These are phyloP conservation scores for Ficedula albicollis DNA, from an alignment of 2,797 vertebrate species.

Conservation along the genomic window DNA sequence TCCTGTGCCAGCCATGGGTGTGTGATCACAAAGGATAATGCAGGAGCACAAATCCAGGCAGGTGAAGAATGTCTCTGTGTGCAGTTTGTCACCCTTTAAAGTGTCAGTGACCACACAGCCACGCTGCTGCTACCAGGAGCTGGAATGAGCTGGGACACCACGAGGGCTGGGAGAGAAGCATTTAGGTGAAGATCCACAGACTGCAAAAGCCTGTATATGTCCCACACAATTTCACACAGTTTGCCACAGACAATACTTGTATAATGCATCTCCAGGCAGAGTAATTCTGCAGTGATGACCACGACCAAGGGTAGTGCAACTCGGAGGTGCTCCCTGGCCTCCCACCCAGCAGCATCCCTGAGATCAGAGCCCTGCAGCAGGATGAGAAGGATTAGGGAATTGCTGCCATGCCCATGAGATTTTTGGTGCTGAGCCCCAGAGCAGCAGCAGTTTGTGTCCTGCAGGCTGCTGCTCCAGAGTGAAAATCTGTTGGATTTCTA, in stretches of 20 bases:
- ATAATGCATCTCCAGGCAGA: background rate
- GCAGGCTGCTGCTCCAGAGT: background rate
- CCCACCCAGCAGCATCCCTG: background rate
- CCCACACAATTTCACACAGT: fast-evolving
- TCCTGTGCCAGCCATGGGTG: fast-evolving
- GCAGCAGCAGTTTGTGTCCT: background rate
- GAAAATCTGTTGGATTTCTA: background rate
- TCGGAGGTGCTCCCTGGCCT: background rate
- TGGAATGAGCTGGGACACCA: background rate
- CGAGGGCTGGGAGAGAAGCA: fast-evolving
- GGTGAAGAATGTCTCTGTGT: background rate
- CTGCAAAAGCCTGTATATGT: fast-evolving
- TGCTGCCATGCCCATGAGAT: fast-evolving
- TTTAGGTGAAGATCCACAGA: background rate
- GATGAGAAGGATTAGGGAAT: background rate
- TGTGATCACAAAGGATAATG: background rate
- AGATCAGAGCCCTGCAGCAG: background rate
- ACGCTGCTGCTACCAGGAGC: fast-evolving
- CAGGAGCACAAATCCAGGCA: background rate
- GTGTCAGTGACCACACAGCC: background rate
- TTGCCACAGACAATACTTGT: background rate
- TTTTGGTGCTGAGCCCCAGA: background rate
- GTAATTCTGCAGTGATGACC: background rate
- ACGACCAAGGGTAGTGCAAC: background rate
- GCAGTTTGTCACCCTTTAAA: background rate